Evolutionary conservation across 2,888 invertebrate species (phyloP).

Genomic region (Pterobdella sp.): DNA sequence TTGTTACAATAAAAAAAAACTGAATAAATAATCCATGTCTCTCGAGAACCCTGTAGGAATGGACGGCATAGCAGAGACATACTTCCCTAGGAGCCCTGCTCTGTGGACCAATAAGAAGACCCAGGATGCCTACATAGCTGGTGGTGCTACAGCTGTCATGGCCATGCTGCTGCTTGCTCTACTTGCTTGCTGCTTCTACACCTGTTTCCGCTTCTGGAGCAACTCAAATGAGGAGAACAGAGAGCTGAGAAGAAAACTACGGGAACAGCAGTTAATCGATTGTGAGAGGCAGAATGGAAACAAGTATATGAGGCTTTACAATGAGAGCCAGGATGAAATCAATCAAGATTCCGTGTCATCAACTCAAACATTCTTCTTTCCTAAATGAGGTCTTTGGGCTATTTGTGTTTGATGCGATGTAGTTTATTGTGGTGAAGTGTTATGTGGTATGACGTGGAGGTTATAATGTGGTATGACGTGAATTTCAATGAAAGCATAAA

Average conservation of each 20-base stretch:
- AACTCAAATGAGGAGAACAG: background rate
- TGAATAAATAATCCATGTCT: too few species aligned
- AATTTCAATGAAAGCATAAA: too few species aligned
- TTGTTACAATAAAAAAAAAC: too few species aligned
- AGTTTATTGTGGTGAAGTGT: background rate
- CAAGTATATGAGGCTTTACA: constrained; percentile 22
- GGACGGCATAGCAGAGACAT: too few species aligned
- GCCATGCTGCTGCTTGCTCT: constrained; percentile 1
- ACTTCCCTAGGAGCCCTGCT: background rate
- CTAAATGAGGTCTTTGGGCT: background rate
- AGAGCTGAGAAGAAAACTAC: background rate
- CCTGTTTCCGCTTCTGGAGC: background rate
- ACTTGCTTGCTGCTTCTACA: background rate
- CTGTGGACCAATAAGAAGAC: background rate
- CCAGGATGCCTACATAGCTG: constrained; percentile 22
- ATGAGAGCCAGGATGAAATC: constrained; percentile 15
- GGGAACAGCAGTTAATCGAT: background rate
- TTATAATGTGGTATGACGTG: too few species aligned
- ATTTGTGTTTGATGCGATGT: background rate
- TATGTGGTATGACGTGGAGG: too few species aligned
- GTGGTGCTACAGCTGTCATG: constrained; percentile 13
- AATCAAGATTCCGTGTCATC: background rate
- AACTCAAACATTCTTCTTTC: constrained; percentile 21
- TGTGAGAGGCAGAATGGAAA: constrained; percentile 12
- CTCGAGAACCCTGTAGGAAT: too few species aligned